Evolutionary conservation across 2,888 invertebrate genomes (phyloP), one percentile per base, ranked within the genome.

Genomic region (Entomobrya multifasciata): DNA sequence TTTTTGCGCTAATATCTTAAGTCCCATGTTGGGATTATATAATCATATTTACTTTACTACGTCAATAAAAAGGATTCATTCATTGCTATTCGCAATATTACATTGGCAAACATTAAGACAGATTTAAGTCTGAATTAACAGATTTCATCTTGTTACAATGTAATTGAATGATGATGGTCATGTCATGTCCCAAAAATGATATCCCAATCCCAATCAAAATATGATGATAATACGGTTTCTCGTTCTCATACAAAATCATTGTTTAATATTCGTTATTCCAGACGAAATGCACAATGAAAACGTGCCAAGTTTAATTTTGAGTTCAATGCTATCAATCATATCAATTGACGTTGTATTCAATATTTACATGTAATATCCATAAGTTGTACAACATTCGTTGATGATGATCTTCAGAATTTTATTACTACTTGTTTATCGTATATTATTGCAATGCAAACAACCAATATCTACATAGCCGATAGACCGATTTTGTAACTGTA

Each of bases 321-420:
- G 74, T 55, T 76, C 74, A 76, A 25, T 17, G 52, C 22, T 41
- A 65, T 65, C 65, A 41, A 65, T 1, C 41, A 41, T 41, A 65
- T 41, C 65, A 20, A 13, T 65, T 13, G 65, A 41, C 65, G n/a
- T 3, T 13, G 65, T 41, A 6, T 15, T 17, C 17, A 6, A 5
- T 17, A 11, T 17, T 1, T n/a, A 60, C 15, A 60, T 22, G 60
- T 25, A n/a, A n/a, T n/a, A n/a, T 60, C 22, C 60, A 60, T 25
- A 72, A 49, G 49, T 10, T 27, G 15, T 62, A 11, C 27, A 17
- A 49, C 5, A n/a, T n/a, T 15, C 49, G 74, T 27, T 65, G 65
- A n/a, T 70, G 6, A 44, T 70, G 44, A 47, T 44, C 44, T 44
- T 47, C 30, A 20, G 36, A 11, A 25, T 2, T 22, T n/a, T n/a